phyloP scores from a whole-genome alignment of 2,113 vertebrate genomes.

The Microtus richardsoni region DNA sequence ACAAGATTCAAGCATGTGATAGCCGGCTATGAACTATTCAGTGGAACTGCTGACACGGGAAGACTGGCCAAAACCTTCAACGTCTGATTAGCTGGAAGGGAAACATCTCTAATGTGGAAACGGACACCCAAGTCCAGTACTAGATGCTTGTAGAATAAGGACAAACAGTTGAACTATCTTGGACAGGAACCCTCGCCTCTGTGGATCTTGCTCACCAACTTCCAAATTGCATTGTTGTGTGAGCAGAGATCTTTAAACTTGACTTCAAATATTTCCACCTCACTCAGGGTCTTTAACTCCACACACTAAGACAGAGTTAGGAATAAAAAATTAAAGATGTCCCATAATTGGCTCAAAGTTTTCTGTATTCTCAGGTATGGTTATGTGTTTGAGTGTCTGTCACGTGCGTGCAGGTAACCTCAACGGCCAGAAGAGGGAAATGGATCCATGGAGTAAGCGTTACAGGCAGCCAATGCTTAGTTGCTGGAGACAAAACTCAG shows the following conservation, averaged over 20 bases:
- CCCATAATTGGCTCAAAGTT: not conserved
- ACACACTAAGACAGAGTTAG: not conserved
- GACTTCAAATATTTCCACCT: not conserved
- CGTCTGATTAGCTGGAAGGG: not conserved
- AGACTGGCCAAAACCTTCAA: not conserved
- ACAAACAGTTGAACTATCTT: not conserved
- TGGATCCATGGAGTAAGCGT: not conserved
- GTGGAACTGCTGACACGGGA: not conserved
- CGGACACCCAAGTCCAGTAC: not conserved
- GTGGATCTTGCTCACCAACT: not conserved
- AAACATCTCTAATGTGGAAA: not conserved
- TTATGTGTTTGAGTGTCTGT: not conserved
- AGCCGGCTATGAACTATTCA: not conserved
- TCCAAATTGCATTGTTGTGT: not conserved
- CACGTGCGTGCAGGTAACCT: not conserved
- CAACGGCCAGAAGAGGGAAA: not conserved
- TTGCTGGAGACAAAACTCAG: not conserved
- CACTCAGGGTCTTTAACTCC: conserved; percentile 29
- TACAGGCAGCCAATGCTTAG: not conserved
- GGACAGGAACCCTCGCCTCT: not conserved
- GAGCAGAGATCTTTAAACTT: not conserved
- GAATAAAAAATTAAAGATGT: not conserved
- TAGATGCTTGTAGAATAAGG: not conserved
- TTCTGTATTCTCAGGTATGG: not conserved
- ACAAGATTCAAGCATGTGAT: not conserved